Evolutionary conservation across 2,113 vertebrate genomes (phyloP), one percentile per base, ranked within the genome.

Genomic region (Taurulus bubalis): DNA sequence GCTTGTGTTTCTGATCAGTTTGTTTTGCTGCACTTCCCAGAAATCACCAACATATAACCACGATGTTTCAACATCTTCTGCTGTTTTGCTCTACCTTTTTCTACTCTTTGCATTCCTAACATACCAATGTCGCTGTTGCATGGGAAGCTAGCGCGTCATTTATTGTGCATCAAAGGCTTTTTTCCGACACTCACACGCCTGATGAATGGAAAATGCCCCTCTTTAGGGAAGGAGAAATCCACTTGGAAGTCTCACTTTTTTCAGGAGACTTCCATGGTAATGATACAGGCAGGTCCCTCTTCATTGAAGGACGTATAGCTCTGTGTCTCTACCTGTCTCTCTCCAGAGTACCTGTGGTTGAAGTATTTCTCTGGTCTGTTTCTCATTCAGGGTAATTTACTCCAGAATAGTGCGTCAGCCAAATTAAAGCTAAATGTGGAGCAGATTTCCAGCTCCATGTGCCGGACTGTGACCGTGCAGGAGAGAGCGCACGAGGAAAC

Each of bases 81-180:
- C 11, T 45, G 56, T 49, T 40, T n/a, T 26, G 16, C n/a, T 56
- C 11, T 42, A 18, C 26, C 34, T 38, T 47, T n/a, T 11, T n/a
- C 8, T 15, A 9, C n/a, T 9, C n/a, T 24, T 56, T 56, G 20
- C 77, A 89, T 89, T 87, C 82, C 75, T 60, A 4, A 45, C 85
- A 82, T 85, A 28, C 36, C 67, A 0, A 6, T 11, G 28, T 6
- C 14, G 15, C 32, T 64, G 38, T 45, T 69, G 28, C 69, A 6
- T 55, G 40, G 65, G 32, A 75, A 75, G 70, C 30, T 77, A 68
- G 34, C 20, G 66, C 34, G 79, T 30, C 40, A 12, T 18, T 1
- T 76, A 66, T 60, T 40, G 20, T n/a, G 24, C 16, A 26, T 63
- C 30, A 6, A 7, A 56, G 28, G 28, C 12, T 70, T 79, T 80